A percentile compares a stretch with the other conserved stretches of the same genome.
phyloP scores from a whole-genome alignment of 2,797 vertebrate species.

The Neosilurus mollespiculum region DNA sequence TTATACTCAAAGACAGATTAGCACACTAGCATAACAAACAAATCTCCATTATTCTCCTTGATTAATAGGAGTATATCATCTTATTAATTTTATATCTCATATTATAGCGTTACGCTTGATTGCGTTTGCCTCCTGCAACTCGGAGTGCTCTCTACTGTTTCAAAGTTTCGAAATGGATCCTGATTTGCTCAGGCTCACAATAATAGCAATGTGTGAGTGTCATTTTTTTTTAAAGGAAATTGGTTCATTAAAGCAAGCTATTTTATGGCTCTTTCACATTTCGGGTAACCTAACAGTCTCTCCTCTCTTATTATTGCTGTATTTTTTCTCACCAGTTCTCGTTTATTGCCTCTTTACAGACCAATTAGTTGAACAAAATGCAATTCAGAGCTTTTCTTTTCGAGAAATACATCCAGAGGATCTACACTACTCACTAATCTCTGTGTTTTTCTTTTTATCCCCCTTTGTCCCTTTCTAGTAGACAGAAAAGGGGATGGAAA shows the following conservation, averaged over 20 bases:
- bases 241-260: constrained; percentile 9
- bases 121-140: neutral
- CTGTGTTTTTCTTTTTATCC: constrained; percentile 21
- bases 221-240: neutral
- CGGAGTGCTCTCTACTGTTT: neutral
- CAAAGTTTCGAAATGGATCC: neutral
- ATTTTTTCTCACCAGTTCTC: neutral
- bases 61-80: constrained; percentile 28
- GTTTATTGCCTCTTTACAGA: constrained; percentile 16
- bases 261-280: constrained; percentile 11
- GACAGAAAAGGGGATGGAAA: too few species aligned
- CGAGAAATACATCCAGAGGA: constrained; percentile 5
- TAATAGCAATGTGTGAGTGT: neutral
- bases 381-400: constrained; percentile 2
- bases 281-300: constrained; percentile 9
- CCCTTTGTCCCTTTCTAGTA: constrained; percentile 14
- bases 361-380: constrained; percentile 15
- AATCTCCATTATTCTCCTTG: constrained; percentile 36
- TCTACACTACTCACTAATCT: constrained; percentile 8
- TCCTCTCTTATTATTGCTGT: constrained; percentile 16
- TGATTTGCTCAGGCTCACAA: neutral
- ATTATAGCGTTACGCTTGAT: neutral
- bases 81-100: constrained; percentile 6
- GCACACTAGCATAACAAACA: neutral
- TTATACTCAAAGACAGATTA: constrained; percentile 27